Percentiles rank a stretch among this genome's conserved stretches.
Conservation (phyloP, 2,113 vertebrate species). For the Syngnathus floridae region DNA sequence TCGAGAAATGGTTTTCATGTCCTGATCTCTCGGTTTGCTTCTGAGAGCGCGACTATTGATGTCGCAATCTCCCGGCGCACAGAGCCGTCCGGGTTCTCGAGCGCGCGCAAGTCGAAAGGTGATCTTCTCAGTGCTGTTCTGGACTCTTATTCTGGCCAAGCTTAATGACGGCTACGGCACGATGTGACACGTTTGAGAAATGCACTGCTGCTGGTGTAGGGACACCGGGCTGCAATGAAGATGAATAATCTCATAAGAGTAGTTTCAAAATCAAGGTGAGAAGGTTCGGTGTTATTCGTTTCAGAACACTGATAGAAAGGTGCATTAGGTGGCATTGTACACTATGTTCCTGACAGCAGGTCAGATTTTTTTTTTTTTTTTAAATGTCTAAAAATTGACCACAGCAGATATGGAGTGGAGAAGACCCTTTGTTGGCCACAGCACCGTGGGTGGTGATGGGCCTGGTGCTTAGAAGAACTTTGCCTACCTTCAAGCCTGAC, state of each 20-base stretch:
- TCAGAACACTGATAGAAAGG: background rate
- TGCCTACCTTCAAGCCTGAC: slow-evolving; percentile 91
- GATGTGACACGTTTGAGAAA: slow-evolving; percentile 51
- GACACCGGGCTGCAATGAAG: slow-evolving; percentile 43
- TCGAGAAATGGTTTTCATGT: slow-evolving; percentile 23
- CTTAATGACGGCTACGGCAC: slow-evolving; percentile 51
- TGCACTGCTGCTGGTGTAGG: slow-evolving; percentile 36
- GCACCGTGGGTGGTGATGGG: background rate
- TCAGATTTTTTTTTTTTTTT: no score
- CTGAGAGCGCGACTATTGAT: slow-evolving; percentile 35
- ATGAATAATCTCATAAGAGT: slow-evolving; percentile 30
- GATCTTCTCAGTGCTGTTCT: slow-evolving; percentile 60
- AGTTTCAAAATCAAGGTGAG: slow-evolving; percentile 11
- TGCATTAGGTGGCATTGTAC: background rate
- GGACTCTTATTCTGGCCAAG: slow-evolving; percentile 34
- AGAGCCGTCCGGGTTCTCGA: slow-evolving; percentile 52
- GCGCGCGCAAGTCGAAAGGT: slow-evolving; percentile 71
- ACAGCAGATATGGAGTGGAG: no score
- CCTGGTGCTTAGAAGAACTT: background rate
- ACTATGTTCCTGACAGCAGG: no score
- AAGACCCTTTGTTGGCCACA: no score
- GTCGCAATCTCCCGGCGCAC: slow-evolving; percentile 4
- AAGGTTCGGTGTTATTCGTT: background rate
- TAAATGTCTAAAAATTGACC: no score
- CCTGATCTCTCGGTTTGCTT: slow-evolving; percentile 44